Evolutionary conservation across 1,140 invertebrate species (phyloP), one percentile per base, ranked within the genome.

Genomic region (Lucilia sericata): DNA sequence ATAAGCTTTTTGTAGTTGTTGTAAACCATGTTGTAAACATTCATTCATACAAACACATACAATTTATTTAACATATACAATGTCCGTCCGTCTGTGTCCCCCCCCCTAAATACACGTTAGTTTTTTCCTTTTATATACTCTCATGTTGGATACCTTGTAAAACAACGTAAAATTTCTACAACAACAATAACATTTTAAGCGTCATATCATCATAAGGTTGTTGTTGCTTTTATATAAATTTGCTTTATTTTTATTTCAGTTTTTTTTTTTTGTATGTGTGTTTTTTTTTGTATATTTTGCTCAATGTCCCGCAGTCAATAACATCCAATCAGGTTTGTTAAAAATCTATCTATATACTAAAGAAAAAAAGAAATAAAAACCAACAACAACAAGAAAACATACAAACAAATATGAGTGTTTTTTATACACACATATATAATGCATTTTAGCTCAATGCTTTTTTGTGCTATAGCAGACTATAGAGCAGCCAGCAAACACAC

Each of bases 291-390:
- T 30, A 30, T 30, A 9, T 78, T 47, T 21, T 80, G 76, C 76
- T 80, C 76, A 80, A 80, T 80, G 76, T 83, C 83, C 60, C 84
- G 89, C 88, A 90, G 89, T 90, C 89, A 90, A 90, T 90, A 90
- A 89, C 89, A 90, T 90, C 89, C 89, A 90, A 90, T 90, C 89
- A 90, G 89, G 89, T 90, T 90, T 90, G 89, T 90, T 90, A 90
- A 90, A 90, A 90, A 90, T 90, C 89, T 90, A 90, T 90, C 89
- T 90, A 90, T 90, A 89, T 90, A 87, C 88, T 86, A 80, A 49
- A 80, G 21, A 21, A 49, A 30, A 49, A 80, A 21, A 25, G 21
- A 25, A 25, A 42, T 5, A 42, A 36, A 76, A 13, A 17, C 14
- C n/a, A 49, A 49, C 9, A 80, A 49, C 12, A 76, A 75, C 12